These are phyloP conservation scores for Rhegmatorhina hoffmannsi DNA, from an alignment of 2,113 vertebrate genomes.

Conservation along the genomic window DNA sequence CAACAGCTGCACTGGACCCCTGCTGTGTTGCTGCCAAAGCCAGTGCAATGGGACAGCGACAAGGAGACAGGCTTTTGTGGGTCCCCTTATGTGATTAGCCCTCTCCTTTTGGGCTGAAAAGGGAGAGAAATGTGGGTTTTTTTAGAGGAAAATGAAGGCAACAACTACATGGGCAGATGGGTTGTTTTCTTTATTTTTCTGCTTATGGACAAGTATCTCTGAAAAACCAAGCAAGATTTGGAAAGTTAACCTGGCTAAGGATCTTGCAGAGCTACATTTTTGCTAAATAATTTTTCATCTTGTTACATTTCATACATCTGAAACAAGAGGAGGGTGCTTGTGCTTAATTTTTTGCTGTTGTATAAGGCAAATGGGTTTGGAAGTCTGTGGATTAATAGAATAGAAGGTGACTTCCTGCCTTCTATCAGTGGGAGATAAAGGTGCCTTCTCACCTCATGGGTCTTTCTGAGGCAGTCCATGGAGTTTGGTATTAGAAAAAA, in stretches of 20 bases:
- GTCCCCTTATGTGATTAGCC: not conserved
- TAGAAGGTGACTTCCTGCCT: not conserved
- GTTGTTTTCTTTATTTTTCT: not conserved
- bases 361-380: not conserved
- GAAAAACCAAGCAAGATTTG: not conserved
- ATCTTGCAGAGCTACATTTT: not conserved
- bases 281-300: not conserved
- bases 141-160: not conserved
- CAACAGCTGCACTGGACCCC: not conserved
- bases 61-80: not conserved
- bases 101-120: not conserved
- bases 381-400: not conserved
- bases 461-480: not conserved
- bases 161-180: not conserved
- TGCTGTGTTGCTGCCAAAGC: not conserved
- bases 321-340: not conserved
- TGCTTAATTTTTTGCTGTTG: not conserved
- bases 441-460: not conserved
- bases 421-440: not conserved
- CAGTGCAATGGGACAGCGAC: fast-evolving
- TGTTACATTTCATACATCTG: not conserved
- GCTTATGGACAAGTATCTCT: not conserved
- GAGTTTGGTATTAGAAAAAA: not conserved
- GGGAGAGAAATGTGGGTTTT: not conserved
- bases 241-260: not conserved